Conservation (phyloP, 1,140 invertebrate genomes). For the Teleopsis dalmanni region DNA sequence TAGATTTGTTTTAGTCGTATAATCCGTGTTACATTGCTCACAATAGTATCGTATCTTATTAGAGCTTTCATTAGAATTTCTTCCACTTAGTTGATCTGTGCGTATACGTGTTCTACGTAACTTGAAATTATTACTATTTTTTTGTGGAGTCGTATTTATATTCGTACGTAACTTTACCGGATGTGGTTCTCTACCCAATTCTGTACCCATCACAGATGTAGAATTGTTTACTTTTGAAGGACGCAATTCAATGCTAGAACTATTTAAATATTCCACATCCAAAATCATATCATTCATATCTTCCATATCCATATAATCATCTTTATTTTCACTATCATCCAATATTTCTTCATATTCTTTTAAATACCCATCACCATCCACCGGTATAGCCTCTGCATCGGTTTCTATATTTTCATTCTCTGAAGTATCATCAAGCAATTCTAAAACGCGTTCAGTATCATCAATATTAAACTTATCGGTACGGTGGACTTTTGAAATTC, state of each 20-base stretch:
- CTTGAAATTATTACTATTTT: neutral
- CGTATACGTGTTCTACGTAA: neutral
- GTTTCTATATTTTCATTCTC: neutral
- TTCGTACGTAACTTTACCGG: no score
- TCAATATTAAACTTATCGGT: no score
- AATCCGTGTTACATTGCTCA: constrained; percentile 52
- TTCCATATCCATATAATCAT: neutral
- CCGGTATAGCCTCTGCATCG: neutral
- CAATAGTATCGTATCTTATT: constrained; percentile 44
- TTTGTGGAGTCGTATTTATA: no score
- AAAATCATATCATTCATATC: neutral
- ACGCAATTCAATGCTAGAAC: no score
- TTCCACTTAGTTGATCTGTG: no score
- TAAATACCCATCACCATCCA: neutral
- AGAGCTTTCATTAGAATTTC: neutral
- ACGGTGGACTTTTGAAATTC: no score
- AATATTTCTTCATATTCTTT: constrained; percentile 6
- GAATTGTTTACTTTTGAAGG: no score
- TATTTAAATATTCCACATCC: neutral
- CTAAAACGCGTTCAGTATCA: no score
- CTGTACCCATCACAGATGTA: no score
- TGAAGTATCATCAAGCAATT: no score
- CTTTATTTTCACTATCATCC: neutral
- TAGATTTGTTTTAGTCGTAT: constrained; percentile 51
- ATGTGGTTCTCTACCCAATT: no score